These are phyloP conservation scores for Leptatherina wallacei DNA, from an alignment of 2,797 vertebrate species.

Conservation along the genomic window DNA sequence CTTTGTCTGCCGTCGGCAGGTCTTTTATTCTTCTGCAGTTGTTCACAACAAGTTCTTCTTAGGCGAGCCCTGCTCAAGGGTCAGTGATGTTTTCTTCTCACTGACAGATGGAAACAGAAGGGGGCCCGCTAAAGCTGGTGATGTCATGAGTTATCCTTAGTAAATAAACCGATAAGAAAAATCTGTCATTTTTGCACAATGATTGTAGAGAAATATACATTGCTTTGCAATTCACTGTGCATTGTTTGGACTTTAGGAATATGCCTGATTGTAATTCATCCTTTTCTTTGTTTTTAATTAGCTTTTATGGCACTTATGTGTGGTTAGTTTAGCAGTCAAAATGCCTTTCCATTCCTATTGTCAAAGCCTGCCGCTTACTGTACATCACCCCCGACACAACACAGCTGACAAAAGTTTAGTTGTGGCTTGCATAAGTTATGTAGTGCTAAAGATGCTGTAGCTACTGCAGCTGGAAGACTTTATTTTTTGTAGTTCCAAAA, in stretches of 20 bases:
- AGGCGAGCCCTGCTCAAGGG: constrained; percentile 41
- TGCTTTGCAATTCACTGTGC: constrained; percentile 16
- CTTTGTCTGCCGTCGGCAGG: constrained; percentile 59
- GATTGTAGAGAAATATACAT: constrained; percentile 20
- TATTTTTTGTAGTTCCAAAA: background rate
- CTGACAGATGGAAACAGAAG: constrained; percentile 29
- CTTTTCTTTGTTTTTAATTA: background rate
- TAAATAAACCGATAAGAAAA: constrained; percentile 3
- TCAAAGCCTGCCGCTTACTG: background rate
- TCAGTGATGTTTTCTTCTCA: constrained; percentile 37
- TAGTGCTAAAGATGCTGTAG: background rate
- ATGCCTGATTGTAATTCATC: background rate
- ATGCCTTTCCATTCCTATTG: background rate
- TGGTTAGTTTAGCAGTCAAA: background rate
- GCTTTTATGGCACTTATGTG: background rate
- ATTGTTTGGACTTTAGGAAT: constrained; percentile 8
- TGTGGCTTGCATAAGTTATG: background rate
- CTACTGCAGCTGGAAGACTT: background rate
- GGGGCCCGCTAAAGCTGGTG: constrained; percentile 18
- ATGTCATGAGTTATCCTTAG: constrained; percentile 22
- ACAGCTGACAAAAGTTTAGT: background rate
- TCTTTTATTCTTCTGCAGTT: constrained; percentile 69
- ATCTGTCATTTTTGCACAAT: background rate
- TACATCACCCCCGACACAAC: background rate
- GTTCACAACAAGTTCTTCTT: constrained; percentile 64